Evolutionary conservation across 2,113 vertebrate genomes (phyloP), one percentile per base, ranked within the genome.

Genomic region (Anhinga rufa): DNA sequence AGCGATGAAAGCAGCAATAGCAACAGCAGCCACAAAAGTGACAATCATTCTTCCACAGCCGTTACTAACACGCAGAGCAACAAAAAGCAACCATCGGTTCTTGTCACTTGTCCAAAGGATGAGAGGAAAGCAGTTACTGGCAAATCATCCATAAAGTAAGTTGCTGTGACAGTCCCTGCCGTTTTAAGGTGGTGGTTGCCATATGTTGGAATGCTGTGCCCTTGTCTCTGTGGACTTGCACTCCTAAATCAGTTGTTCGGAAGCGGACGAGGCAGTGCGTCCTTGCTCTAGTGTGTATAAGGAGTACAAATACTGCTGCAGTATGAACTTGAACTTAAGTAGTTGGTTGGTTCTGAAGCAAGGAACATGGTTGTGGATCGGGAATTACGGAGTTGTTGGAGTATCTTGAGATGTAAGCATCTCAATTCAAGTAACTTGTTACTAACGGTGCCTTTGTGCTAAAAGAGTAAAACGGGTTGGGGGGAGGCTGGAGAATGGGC

Each of bases 1-100:
- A 99, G 99, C 14, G 99, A 99, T 12, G 99, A 99, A 97, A 99
- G 99, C 97, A 99, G 99, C 97, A 99, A 99, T 70, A 99, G 99
- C 88, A 99, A 99, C 97, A 99, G 99, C 97, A 99, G 99, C 98
- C 98, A 96, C 97, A 99, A 97, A 98, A 99, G 97, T 97, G 99
- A 95, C 98, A 98, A 74, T 98, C 98, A 96, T 97, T 97, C 77
- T 93, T 98, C 97, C 97, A 96, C 82, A 96, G 98, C 92, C 89
- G 92, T 95, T 81, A 83, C 92, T 9, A 93, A 92, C 65, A 48
- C 96, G 5, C 96, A 97, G 82, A 94, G 95, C 96, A 98, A 78
- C 97, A 98, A 99, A 97, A 99, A 99, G 93, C 99, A 99, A 62
- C 99, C 98, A 1, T 98, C 98, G 5, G 98, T 98, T 80, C 98